Conservation (phyloP, 2,888 invertebrate species). For the Crepidodera aurea region DNA sequence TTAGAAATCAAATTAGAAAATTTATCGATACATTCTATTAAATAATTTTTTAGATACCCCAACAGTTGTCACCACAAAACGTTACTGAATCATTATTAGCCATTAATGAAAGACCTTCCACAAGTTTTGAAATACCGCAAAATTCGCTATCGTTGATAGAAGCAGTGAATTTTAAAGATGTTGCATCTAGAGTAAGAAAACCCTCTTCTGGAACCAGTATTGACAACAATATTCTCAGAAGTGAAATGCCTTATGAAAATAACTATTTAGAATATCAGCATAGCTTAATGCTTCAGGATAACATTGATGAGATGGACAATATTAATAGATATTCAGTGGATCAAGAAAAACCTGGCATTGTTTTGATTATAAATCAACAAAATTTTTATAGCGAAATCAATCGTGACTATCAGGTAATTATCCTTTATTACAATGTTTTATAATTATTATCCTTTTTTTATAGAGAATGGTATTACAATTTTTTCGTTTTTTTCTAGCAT, state of each 20-base stretch:
- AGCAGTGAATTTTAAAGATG: neutral
- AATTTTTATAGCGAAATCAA: constrained; percentile 52
- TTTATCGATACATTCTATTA: too few relatives aligned
- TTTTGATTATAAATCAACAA: constrained; percentile 61
- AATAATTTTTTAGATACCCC: too few relatives aligned
- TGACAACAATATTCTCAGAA: constrained; percentile 19
- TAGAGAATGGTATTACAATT: too few relatives aligned
- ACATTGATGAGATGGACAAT: constrained; percentile 2
- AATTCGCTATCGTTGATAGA: constrained; percentile 12
- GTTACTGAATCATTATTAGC: too few relatives aligned
- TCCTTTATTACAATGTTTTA: too few relatives aligned
- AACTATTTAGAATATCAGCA: constrained; percentile 25
- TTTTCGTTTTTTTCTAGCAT: constrained; percentile 51
- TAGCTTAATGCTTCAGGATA: neutral
- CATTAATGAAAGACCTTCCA: neutral
- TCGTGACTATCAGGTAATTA: constrained; percentile 32
- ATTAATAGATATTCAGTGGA: constrained; percentile 49
- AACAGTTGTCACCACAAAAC: too few relatives aligned
- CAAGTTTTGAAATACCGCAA: neutral
- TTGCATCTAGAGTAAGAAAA: constrained; percentile 1
- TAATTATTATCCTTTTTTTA: too few relatives aligned
- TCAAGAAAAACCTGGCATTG: constrained; percentile 53
- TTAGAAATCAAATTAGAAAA: too few relatives aligned
- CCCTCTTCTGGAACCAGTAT: constrained; percentile 24
- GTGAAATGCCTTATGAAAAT: constrained; percentile 13